These are phyloP conservation scores for Nematostella vectensis DNA, from an alignment of 92 coral and sea anemone species.

Conservation along the genomic window DNA sequence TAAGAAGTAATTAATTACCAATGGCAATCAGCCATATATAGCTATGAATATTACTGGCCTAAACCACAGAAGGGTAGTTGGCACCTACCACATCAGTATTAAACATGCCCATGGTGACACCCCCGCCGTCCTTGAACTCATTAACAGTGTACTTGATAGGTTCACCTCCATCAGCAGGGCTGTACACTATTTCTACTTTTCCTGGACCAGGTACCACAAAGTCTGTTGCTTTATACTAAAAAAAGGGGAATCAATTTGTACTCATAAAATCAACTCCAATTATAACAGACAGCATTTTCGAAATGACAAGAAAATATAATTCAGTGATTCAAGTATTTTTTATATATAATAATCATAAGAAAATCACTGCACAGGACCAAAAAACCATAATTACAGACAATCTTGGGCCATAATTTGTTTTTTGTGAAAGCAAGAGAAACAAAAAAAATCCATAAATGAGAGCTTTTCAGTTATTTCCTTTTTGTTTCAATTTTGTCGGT, in stretches of 20 bases:
- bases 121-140: conserved; percentile 67
- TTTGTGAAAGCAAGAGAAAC: no score
- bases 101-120: conserved; percentile 96
- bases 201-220: conserved; percentile 95
- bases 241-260: conserved; percentile 1
- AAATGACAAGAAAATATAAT: no score
- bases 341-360: neutral
- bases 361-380: neutral
- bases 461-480: no score
- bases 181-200: conserved; percentile 58
- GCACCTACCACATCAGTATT: conserved; percentile 81
- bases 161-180: conserved; percentile 82
- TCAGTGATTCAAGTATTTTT: neutral
- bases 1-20: conserved; percentile 1
- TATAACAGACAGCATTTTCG: neutral
- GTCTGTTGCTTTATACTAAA: conserved; percentile 93
- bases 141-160: conserved; percentile 67
- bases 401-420: no score
- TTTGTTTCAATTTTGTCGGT: no score
- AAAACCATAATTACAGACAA: no score
- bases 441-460: no score
- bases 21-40: neutral
- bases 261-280: neutral
- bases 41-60: neutral
- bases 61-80: neutral